phyloP scores from a whole-genome alignment of 2,113 vertebrate species.

The Tachuris rubrigastra region DNA sequence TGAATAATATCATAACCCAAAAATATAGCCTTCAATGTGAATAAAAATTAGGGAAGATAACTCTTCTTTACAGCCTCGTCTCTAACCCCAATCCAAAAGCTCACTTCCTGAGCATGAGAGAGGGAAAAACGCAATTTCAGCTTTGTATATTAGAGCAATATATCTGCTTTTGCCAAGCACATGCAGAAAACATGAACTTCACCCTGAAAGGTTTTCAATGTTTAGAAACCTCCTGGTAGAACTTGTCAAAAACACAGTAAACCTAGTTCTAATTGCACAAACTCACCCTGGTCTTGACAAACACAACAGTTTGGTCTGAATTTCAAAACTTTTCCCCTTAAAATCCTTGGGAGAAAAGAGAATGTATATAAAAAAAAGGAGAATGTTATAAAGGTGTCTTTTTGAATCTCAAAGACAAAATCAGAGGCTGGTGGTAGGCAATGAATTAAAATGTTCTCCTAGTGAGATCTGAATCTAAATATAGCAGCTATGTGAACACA shows the following conservation, averaged over 20 bases:
- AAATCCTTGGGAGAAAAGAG: slow-evolving; percentile 9
- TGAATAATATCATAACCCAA: slow-evolving; percentile 25
- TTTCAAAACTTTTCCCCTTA: slow-evolving; percentile 42
- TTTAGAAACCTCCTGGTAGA: slow-evolving; percentile 56
- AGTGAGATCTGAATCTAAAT: slow-evolving; percentile 10
- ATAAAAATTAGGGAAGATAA: slow-evolving; percentile 57
- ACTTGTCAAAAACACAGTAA: slow-evolving; percentile 55
- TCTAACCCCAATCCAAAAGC: slow-evolving; percentile 27
- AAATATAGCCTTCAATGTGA: slow-evolving; percentile 27
- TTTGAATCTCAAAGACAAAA: slow-evolving; percentile 12
- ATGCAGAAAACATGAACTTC: slow-evolving; percentile 39
- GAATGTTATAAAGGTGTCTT: neutral
- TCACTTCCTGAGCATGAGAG: neutral
- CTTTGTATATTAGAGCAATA: slow-evolving; percentile 16
- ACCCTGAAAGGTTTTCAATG: slow-evolving; percentile 59
- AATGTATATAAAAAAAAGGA: neutral
- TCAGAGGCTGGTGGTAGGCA: neutral
- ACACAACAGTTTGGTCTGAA: slow-evolving; percentile 23
- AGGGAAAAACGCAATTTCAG: slow-evolving; percentile 64
- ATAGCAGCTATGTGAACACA: neutral
- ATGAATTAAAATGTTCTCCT: slow-evolving; percentile 2
- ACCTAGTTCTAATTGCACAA: slow-evolving; percentile 49
- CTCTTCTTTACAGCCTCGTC: neutral
- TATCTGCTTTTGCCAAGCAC: slow-evolving; percentile 31
- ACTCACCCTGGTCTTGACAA: slow-evolving; percentile 36